Conservation (phyloP, 2,113 vertebrate genomes). For the Tringa solitaria region DNA sequence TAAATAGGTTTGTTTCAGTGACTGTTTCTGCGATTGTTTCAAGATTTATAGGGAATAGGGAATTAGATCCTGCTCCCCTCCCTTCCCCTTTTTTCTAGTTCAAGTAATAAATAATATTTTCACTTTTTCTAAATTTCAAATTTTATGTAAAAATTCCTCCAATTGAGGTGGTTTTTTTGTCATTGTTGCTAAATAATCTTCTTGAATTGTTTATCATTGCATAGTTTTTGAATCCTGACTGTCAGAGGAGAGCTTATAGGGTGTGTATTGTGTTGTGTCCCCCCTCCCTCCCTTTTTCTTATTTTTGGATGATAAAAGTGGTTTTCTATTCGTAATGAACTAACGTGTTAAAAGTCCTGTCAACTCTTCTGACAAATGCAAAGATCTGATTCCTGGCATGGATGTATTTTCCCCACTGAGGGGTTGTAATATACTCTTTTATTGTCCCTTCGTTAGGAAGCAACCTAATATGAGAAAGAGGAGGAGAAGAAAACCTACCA, state of each 20-base stretch:
- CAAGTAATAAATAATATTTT: not conserved
- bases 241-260: not conserved
- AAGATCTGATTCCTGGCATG: not conserved
- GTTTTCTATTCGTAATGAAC: constrained; percentile 2
- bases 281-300: not conserved
- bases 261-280: rapidly evolving
- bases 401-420: not conserved
- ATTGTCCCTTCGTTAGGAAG: not conserved
- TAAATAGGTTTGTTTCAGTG: not conserved
- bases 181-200: not conserved
- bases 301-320: not conserved
- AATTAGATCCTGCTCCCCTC: rapidly evolving
- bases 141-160: not conserved
- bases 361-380: constrained; percentile 12
- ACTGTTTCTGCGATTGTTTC: not conserved
- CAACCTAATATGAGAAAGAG: not conserved
- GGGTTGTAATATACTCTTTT: not conserved
- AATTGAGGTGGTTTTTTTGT: not conserved
- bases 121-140: not conserved
- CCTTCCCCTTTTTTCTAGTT: not conserved
- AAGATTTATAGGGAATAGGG: not conserved
- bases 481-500: not conserved
- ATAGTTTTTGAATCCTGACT: not conserved
- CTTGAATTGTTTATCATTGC: not conserved
- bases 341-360: constrained; percentile 17